A percentile compares a stretch with the other conserved stretches of the same genome.
Conservation (phyloP, 2,113 vertebrate species). For the Pollimyrus isidori region DNA sequence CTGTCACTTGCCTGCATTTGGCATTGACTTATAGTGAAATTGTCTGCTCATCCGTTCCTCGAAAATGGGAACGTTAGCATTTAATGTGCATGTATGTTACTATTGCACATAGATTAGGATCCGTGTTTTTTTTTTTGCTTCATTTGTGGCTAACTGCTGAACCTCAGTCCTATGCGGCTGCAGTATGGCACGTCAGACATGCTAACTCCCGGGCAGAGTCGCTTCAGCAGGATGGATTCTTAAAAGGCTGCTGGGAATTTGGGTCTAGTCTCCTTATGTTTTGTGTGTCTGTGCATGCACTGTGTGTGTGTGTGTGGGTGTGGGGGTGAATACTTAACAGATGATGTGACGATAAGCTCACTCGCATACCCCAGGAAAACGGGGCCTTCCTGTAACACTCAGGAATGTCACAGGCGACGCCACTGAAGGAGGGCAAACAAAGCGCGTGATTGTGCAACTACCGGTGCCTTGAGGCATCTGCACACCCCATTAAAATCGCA, state of each 20-base stretch:
- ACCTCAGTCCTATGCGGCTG: neutral
- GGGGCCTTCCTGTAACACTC: slow-evolving; percentile 16
- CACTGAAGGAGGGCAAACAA: slow-evolving; percentile 36
- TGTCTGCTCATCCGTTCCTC: slow-evolving; percentile 19
- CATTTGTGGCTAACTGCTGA: neutral
- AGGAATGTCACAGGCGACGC: slow-evolving; percentile 10
- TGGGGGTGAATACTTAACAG: slow-evolving; percentile 7
- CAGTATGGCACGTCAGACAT: neutral
- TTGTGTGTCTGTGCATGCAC: neutral
- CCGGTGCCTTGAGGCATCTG: slow-evolving; percentile 9
- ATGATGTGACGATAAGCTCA: slow-evolving; percentile 4
- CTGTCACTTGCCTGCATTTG: slow-evolving; percentile 34
- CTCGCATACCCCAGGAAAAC: slow-evolving; percentile 9
- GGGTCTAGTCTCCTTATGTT: neutral
- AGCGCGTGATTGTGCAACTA: slow-evolving; percentile 46
- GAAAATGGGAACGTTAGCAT: neutral
- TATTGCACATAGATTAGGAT: neutral
- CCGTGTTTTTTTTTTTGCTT: neutral
- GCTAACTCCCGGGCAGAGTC: neutral
- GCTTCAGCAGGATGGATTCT: neutral
- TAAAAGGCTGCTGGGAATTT: neutral
- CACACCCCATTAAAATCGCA: neutral
- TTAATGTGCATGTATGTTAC: neutral
- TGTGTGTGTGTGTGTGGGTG: neutral
- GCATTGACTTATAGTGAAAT: slow-evolving; percentile 43